Evolutionary conservation across 1,140 invertebrate genomes (phyloP).

Genomic region (Pseudomyrmex sp.): DNA sequence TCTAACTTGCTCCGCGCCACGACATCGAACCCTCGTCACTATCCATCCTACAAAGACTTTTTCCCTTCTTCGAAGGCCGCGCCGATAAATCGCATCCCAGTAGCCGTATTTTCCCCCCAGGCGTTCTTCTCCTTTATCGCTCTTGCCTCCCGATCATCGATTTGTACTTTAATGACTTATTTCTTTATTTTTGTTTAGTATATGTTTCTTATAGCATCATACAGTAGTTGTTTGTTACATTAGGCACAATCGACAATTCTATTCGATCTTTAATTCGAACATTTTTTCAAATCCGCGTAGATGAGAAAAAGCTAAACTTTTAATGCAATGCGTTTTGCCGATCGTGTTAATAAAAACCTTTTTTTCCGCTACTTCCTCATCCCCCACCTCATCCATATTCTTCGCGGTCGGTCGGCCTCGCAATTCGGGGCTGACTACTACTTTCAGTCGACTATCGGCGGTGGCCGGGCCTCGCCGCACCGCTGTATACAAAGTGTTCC

Average conservation of each 20-base stretch:
- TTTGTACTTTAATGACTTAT: constrained; percentile 47
- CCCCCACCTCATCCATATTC: constrained; percentile 52
- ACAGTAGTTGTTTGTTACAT: neutral
- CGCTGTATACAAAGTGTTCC: constrained; percentile 50
- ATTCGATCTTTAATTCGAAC: neutral
- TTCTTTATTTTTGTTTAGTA: neutral
- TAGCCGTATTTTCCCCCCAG: constrained; percentile 25
- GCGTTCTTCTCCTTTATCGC: constrained; percentile 40
- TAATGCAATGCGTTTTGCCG: neutral
- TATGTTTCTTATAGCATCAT: neutral
- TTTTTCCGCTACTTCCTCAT: neutral
- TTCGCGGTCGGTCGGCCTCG: neutral
- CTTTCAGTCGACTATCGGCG: neutral
- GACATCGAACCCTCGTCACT: constrained; percentile 62
- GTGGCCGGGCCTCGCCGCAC: neutral
- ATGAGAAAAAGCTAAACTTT: neutral
- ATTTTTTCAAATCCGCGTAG: too few relatives aligned
- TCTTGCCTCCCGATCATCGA: neutral
- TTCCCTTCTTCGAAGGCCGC: neutral
- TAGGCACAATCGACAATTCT: too few relatives aligned
- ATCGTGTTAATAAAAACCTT: neutral
- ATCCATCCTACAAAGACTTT: constrained; percentile 59
- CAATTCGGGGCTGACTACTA: constrained; percentile 23
- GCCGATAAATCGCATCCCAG: constrained; percentile 54
- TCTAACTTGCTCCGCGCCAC: constrained; percentile 15